Conservation (phyloP, 2,888 invertebrate genomes). For the Diaprepes abbreviatus region DNA sequence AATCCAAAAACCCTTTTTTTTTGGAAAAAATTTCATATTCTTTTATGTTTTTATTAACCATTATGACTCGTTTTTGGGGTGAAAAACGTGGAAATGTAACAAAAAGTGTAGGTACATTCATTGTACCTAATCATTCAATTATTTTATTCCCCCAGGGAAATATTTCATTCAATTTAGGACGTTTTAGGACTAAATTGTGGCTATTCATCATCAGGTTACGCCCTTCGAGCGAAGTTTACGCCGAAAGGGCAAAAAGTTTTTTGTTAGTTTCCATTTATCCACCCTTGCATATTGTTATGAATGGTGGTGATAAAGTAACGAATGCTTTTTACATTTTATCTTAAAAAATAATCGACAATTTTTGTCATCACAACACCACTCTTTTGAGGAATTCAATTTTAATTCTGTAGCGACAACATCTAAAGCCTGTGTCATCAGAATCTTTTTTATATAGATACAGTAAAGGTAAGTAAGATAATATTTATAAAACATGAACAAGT, state of each 20-base stretch:
- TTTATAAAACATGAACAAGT: too few relatives aligned
- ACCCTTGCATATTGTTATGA: constrained; percentile 36
- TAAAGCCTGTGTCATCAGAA: too few relatives aligned
- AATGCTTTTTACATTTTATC: constrained; percentile 2
- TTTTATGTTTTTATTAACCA: not conserved
- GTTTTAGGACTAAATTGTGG: constrained; percentile 47
- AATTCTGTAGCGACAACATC: too few relatives aligned
- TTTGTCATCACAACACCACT: too few relatives aligned
- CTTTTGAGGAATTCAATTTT: too few relatives aligned
- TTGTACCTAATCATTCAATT: constrained; percentile 56
- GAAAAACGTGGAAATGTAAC: not conserved
- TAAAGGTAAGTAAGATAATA: too few relatives aligned
- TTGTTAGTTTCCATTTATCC: constrained; percentile 30
- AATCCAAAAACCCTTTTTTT: not conserved
- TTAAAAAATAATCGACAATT: too few relatives aligned
- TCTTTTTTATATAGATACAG: too few relatives aligned
- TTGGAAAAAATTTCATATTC: not conserved
- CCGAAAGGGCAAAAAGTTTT: constrained; percentile 52
- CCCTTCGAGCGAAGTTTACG: constrained; percentile 50
- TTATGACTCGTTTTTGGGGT: not conserved
- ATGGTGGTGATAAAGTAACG: constrained; percentile 31
- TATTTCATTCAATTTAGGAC: constrained; percentile 51
- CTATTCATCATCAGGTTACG: constrained; percentile 53
- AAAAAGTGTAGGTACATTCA: constrained; percentile 11
- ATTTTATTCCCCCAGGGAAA: constrained; percentile 52